Conservation (phyloP, 2,113 vertebrate genomes). For the Cyanoliseus patagonus region DNA sequence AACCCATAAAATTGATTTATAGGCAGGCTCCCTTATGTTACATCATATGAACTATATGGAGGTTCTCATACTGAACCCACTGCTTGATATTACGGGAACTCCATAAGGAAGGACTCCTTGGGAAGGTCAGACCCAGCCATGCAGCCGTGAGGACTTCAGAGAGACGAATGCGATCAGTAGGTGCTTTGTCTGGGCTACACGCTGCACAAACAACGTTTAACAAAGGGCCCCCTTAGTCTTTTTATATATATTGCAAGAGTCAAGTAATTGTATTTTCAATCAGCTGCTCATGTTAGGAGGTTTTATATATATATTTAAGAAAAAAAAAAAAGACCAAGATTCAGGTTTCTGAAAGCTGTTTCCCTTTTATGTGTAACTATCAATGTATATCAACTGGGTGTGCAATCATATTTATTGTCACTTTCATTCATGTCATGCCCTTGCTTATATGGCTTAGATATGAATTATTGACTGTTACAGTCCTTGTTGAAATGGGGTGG, state of each 20-base stretch:
- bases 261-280: constrained; percentile 67
- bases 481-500: constrained; percentile 64
- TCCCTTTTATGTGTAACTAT: constrained; percentile 72
- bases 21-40: not conserved
- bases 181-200: constrained; percentile 72
- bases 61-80: not conserved
- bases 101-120: not conserved
- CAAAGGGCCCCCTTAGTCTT: constrained; percentile 69
- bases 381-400: constrained; percentile 75
- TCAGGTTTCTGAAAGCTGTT: constrained; percentile 54
- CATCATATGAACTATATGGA: not conserved
- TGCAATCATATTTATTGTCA: constrained; percentile 83
- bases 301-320: not conserved
- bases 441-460: constrained; percentile 78
- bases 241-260: constrained; percentile 65
- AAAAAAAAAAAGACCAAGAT: not conserved
- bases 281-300: constrained; percentile 52
- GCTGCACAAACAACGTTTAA: constrained; percentile 57
- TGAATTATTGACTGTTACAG: constrained; percentile 79
- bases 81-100: not conserved
- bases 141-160: constrained; percentile 17
- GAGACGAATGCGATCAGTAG: constrained; percentile 39
- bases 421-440: constrained; percentile 80
- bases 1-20: not conserved
- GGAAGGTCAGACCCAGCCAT: constrained; percentile 26